phyloP scores from a whole-genome alignment of 2,888 invertebrate species.

The Temnothorax unifasciatus region DNA sequence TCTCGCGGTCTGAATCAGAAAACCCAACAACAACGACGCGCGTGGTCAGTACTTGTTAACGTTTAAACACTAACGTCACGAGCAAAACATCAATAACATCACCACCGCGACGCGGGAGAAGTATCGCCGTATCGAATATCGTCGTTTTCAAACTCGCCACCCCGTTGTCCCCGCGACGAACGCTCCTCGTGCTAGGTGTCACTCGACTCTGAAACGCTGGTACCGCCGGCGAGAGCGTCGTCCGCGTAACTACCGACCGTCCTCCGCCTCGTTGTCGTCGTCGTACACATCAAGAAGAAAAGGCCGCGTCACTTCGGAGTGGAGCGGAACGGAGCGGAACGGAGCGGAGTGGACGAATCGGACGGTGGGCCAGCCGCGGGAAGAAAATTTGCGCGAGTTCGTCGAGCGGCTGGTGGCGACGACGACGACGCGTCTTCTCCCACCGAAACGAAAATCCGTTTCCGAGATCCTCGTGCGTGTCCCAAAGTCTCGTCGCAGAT shows the following conservation, averaged over 20 bases:
- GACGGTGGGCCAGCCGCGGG: slow-evolving; percentile 40
- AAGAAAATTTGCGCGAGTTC: neutral
- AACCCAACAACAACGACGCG: neutral
- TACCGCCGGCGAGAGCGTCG: slow-evolving; percentile 70
- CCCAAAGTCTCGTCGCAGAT: neutral
- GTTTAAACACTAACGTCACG: slow-evolving; percentile 61
- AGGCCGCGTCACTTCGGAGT: slow-evolving; percentile 50
- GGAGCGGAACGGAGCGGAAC: slow-evolving; percentile 26
- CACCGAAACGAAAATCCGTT: slow-evolving; percentile 25
- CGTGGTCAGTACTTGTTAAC: slow-evolving; percentile 60
- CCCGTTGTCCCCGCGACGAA: slow-evolving; percentile 53
- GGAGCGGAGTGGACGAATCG: neutral
- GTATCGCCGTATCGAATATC: slow-evolving; percentile 33
- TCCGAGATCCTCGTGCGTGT: slow-evolving; percentile 19
- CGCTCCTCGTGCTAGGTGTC: slow-evolving; percentile 76
- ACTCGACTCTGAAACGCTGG: slow-evolving; percentile 62
- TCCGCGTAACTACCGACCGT: slow-evolving; percentile 77
- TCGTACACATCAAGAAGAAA: slow-evolving; percentile 77
- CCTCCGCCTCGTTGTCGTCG: slow-evolving; percentile 70
- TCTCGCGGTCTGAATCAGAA: slow-evolving; percentile 22
- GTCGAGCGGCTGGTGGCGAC: slow-evolving; percentile 25
- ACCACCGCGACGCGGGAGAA: slow-evolving; percentile 60
- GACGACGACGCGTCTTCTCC: slow-evolving; percentile 31
- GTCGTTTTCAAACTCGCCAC: slow-evolving; percentile 55
- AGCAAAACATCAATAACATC: slow-evolving; percentile 60